A percentile compares a stretch with the other conserved stretches of the same genome.
phyloP scores from a whole-genome alignment of 2,113 vertebrate species.

The Symphodus melops region DNA sequence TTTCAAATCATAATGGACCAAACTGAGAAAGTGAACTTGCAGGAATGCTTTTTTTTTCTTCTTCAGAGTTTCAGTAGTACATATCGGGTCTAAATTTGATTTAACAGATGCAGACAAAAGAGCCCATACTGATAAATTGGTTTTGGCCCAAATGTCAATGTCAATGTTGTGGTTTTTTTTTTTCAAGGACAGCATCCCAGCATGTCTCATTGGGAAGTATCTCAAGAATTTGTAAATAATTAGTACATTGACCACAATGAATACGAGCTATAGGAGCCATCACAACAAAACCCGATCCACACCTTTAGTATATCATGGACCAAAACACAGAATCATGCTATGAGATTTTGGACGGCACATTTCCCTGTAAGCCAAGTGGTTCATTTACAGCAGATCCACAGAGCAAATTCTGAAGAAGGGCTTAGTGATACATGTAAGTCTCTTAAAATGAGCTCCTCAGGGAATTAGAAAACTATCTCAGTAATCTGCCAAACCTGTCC shows the following conservation, averaged over 20 bases:
- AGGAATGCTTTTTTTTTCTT: neutral
- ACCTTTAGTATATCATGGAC: constrained; percentile 3
- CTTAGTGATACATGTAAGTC: neutral
- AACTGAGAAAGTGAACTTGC: neutral
- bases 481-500: neutral
- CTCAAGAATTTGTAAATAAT: neutral
- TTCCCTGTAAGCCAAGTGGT: constrained; percentile 10
- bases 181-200: too few species aligned
- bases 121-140: neutral
- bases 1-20: neutral
- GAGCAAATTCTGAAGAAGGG: neutral
- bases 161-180: too few species aligned
- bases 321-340: constrained; percentile 21
- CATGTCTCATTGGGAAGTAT: neutral
- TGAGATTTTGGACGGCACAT: neutral
- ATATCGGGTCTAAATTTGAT: neutral
- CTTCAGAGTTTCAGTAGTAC: neutral
- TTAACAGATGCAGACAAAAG: neutral
- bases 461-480: constrained; percentile 11
- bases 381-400: neutral
- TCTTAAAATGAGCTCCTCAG: neutral
- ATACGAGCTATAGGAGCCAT: neutral
- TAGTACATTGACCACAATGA: neutral
- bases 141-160: constrained; percentile 1
- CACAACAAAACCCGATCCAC: constrained; percentile 32